Evolutionary conservation across 1,140 invertebrate genomes (phyloP).

Genomic region (Zaprionus nigranus): DNA sequence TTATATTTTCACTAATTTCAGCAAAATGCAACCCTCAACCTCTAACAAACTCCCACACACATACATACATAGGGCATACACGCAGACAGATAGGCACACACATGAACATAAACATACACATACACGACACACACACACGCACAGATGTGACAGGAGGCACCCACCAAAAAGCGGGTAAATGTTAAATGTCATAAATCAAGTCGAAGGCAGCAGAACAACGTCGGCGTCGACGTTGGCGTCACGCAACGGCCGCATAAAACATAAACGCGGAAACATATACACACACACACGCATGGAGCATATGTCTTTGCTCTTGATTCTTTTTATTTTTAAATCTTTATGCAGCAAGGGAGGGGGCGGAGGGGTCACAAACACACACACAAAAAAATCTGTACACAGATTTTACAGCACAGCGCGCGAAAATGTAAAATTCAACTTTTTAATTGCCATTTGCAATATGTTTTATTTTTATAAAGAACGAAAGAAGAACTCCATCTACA

Average conservation of each 20-base stretch:
- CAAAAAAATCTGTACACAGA: constrained; percentile 38
- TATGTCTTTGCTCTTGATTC: constrained; percentile 17
- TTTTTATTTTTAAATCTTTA: constrained; percentile 49
- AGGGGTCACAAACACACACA: constrained; percentile 3
- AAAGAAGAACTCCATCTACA: constrained; percentile 44
- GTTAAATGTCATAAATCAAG: constrained; percentile 73
- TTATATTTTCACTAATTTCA: constrained; percentile 51
- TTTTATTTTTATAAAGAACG: constrained; percentile 43
- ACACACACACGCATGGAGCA: constrained; percentile 22
- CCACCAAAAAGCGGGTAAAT: constrained; percentile 54
- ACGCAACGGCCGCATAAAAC: constrained; percentile 59
- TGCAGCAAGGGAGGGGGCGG: not conserved
- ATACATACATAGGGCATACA: not conserved
- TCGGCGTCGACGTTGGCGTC: constrained; percentile 36
- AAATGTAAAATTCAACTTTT: constrained; percentile 38
- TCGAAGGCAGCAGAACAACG: constrained; percentile 28
- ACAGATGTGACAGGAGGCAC: constrained; percentile 34
- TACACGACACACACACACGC: constrained; percentile 5
- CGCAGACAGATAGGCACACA: constrained; percentile 27
- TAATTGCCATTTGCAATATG: constrained; percentile 56
- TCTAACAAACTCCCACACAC: constrained; percentile 41
- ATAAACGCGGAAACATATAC: constrained; percentile 50
- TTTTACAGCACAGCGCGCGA: constrained; percentile 41
- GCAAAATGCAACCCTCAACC: constrained; percentile 44
- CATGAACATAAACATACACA: constrained; percentile 4